These are phyloP conservation scores for Cephalopachus bancanus DNA, from an alignment of 2,797 vertebrate species.

Conservation along the genomic window DNA sequence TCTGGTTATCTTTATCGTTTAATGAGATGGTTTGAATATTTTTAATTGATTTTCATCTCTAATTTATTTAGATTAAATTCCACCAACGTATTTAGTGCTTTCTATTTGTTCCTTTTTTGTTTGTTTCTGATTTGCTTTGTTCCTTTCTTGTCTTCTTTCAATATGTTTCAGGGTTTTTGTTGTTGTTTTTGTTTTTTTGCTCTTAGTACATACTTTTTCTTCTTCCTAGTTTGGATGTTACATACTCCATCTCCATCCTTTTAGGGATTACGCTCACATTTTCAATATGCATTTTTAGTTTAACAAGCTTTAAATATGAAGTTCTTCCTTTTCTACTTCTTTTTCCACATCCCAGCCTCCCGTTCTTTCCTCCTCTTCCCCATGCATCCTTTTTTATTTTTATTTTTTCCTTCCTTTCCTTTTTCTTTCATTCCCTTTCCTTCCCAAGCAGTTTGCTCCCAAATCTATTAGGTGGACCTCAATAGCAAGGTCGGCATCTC, in stretches of 20 bases:
- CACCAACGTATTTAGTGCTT: background rate
- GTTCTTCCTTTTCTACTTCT: background rate
- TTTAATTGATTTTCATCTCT: background rate
- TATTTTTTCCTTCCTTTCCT: background rate
- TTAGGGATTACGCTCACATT: background rate
- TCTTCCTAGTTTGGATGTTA: background rate
- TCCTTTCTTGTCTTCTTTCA: background rate
- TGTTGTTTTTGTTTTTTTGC: background rate
- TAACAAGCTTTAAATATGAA: background rate
- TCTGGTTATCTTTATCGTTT: background rate
- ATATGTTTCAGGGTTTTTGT: no score
- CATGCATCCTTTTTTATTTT: no score
- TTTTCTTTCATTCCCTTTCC: no score
- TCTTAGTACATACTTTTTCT: background rate
- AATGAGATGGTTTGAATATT: background rate
- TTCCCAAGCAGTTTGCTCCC: background rate
- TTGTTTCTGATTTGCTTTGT: background rate
- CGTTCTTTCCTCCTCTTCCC: background rate
- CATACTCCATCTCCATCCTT: background rate
- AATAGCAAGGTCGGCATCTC: background rate
- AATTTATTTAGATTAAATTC: conserved; percentile 3
- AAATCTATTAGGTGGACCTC: background rate
- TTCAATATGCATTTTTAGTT: background rate
- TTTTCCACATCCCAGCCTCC: background rate
- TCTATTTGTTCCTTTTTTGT: background rate